Base-by-base conservation (phyloP, 2,797 vertebrate species). In the Tarsius wallacei region DNA sequence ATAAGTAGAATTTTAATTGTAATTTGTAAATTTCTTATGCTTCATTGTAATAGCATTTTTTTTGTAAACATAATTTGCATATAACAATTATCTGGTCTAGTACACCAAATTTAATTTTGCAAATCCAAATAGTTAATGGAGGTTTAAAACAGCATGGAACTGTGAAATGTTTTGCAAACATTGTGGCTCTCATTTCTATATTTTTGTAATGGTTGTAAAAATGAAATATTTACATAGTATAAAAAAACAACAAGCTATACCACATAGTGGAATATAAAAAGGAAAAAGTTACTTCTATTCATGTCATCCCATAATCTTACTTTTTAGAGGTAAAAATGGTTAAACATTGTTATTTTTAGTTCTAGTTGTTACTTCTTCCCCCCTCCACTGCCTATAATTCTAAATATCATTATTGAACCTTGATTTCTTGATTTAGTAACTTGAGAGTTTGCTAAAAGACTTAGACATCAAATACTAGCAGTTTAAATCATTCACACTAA, bases 31-130 rank as follows among this genome's bases (percentile, higher is more conserved):
- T 94, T 13, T 51, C n/a, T 57, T 78, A 66, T 82, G 36, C 21
- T 78, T 93, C 21, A 59, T 70, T 91, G 42, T 84, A 88, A 28
- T 78, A 42, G 15, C 59, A 87, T 93, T 91, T 28, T 78, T 87
- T 84, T 42, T 24, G n/a, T 71, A 84, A 91, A 51, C 9, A 10
- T 49, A 83, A 91, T 80, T 53, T 84, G 51, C 64, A 31, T 84
- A 9, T 87, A 81, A 24, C 1, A 36, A 66, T 71, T 77, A 63
- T 57, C 28, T 90, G 33, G 55, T 55, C 49, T 81, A 70, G 12
- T 76, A 49, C 13, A 90, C 53, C 21, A 61, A 77, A 90, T 77
- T 82, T 76, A 94, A 55, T 49, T 78, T 59, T 70, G 85, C 8
- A 87, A 90, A 80, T 87, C 7, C 66, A 86, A 86, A 74, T 2